These are phyloP conservation scores for Iphiclides podalirius DNA, from an alignment of 2,888 invertebrate genomes.

Conservation along the genomic window DNA sequence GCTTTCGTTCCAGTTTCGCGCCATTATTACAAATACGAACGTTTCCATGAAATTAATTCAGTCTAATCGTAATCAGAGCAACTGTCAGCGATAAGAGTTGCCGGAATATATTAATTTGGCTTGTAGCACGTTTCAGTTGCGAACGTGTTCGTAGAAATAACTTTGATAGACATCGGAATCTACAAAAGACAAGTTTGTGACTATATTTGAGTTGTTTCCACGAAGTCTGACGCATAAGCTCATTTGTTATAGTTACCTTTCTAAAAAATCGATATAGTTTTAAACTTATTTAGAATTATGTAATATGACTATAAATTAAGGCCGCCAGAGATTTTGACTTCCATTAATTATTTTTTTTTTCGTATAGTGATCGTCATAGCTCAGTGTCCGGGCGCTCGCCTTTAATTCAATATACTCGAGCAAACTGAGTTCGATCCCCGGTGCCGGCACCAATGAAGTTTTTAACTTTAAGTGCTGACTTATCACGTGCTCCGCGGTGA, in stretches of 20 bases:
- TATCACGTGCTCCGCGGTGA: no score
- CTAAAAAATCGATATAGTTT: no score
- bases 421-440: no score
- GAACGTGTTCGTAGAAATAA: constrained; percentile 15
- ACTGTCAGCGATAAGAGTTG: constrained; percentile 23
- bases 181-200: not conserved
- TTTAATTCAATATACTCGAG: no score
- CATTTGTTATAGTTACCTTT: not conserved
- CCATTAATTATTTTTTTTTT: no score
- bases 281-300: no score
- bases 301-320: no score
- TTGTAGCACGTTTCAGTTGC: constrained; percentile 4
- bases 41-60: constrained; percentile 21
- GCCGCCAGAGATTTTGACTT: no score
- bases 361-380: no score
- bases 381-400: no score
- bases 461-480: no score
- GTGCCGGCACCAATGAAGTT: no score
- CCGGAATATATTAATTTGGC: constrained; percentile 21
- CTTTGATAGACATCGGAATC: constrained; percentile 15
- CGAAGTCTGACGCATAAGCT: not conserved
- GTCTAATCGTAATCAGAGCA: constrained; percentile 19
- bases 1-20: constrained; percentile 8
- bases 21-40: constrained; percentile 5
- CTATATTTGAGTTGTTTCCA: constrained; percentile 8